Evolutionary conservation across 37 sponge, comb jelly and placozoan genomes (phyloP), one percentile per base, ranked within the genome.

Genomic region (Mnemiopsis leidyi): DNA sequence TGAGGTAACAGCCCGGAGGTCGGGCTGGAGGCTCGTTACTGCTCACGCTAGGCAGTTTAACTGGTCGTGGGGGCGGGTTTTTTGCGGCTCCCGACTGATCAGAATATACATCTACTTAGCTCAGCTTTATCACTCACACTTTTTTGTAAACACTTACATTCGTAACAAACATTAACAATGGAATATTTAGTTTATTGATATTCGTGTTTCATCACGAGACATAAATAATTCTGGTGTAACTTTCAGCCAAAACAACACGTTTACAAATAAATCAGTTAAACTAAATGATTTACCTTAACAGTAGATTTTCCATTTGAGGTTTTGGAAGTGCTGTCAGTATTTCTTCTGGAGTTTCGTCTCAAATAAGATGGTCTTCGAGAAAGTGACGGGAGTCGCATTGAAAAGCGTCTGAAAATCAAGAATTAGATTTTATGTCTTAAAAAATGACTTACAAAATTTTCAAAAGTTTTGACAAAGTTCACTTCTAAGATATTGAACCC

Each of bases 1-100:
- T 77, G 20, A 13, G 26, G 79, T 77, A 77, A 36, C 79, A 34
- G 36, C 79, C 79, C 30, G 36, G 79, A 32, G 79, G 79, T 77
- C 79, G 79, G 18, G 36, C 20, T 77, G 79, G 79, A 13, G 61
- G 61, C 13, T 48, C 61, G 61, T 48, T 48, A 13, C 61, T 48
- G 61, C 61, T 48, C 9, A 13, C 13, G 13, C 61, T 48, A 13
- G 61, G 61, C 61, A 48, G 61, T 13, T 48, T 48, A 5, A 48
- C 61, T 13, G 61, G 61, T 13, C 61, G 61, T 18, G 61, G 61
- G 61, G 61, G 61, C 13, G 61, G 61, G 61, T 48, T 48, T n/a
- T n/a, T n/a, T 48, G 61, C 13, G 61, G 61, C 13, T 48, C 61
- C 61, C 61, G 61, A 13, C 61, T 48, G 61, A 18, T 48, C 61